Evolutionary conservation across 2,888 invertebrate species (phyloP).

Genomic region (Horisme vitalbata): DNA sequence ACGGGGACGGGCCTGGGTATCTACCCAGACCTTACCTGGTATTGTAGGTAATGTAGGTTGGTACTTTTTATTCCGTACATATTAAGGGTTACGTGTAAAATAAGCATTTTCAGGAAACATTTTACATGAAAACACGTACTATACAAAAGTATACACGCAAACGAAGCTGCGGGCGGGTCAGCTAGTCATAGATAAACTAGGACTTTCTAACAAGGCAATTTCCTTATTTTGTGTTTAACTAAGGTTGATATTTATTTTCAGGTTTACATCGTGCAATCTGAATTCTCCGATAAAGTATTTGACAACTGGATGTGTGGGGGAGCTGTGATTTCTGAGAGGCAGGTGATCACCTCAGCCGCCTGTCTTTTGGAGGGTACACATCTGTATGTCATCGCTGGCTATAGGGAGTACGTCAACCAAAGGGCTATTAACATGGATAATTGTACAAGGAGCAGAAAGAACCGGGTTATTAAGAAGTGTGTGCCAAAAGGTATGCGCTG

Average conservation of each 20-base stretch:
- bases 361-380: slow-evolving; percentile 32
- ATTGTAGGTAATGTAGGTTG: too few species aligned
- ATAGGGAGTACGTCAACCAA: slow-evolving; percentile 32
- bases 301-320: slow-evolving; percentile 22
- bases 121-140: too few species aligned
- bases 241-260: not conserved
- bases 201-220: too few species aligned
- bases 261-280: slow-evolving; percentile 21
- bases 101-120: too few species aligned
- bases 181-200: too few species aligned
- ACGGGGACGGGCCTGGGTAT: too few species aligned
- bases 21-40: too few species aligned
- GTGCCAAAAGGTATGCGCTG: slow-evolving; percentile 36
- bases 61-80: too few species aligned
- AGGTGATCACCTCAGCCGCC: slow-evolving; percentile 31
- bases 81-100: too few species aligned
- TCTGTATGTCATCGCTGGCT: slow-evolving; percentile 41
- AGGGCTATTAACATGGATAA: slow-evolving; percentile 25
- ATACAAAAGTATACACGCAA: too few species aligned
- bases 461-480: slow-evolving; percentile 37
- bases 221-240: too few species aligned
- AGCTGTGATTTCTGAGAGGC: slow-evolving; percentile 10
- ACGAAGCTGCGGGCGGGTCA: too few species aligned
- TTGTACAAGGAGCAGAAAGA: slow-evolving; percentile 33
- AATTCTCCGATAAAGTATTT: not conserved